Conservation (phyloP, 2,113 vertebrate genomes). For the Etia nguti region DNA sequence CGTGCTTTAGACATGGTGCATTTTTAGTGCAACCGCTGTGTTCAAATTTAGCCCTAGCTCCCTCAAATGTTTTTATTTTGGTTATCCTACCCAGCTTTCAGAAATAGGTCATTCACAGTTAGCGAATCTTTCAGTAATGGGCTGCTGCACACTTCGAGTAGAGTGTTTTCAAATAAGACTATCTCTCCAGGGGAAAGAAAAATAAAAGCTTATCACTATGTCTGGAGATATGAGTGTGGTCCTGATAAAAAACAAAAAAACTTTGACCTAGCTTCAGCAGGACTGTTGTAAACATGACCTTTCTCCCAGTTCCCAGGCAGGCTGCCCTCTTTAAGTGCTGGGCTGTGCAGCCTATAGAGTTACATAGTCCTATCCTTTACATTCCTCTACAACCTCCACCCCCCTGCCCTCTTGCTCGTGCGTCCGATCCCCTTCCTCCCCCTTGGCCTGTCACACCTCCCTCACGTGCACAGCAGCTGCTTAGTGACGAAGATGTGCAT, state of each 20-base stretch:
- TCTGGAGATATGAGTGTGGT: slow-evolving; percentile 6
- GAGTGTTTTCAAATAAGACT: slow-evolving; percentile 32
- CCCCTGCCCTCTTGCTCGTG: background rate
- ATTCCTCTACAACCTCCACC: slow-evolving; percentile 8
- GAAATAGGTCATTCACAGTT: slow-evolving; percentile 1
- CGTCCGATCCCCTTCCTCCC: background rate
- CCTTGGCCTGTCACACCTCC: slow-evolving; percentile 18
- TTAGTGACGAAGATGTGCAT: slow-evolving; percentile 46
- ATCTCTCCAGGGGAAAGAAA: background rate
- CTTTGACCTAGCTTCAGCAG: background rate
- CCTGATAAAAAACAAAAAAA: background rate
- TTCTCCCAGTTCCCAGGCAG: slow-evolving; percentile 75
- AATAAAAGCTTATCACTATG: slow-evolving; percentile 8
- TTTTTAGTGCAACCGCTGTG: background rate
- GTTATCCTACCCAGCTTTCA: background rate
- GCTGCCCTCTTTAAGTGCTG: background rate
- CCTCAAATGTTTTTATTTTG: background rate
- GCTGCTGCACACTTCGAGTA: background rate
- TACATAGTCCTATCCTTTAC: slow-evolving; percentile 7
- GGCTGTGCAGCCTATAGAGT: slow-evolving; percentile 15
- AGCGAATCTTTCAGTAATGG: background rate
- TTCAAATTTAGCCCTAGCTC: background rate
- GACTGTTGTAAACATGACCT: slow-evolving; percentile 70
- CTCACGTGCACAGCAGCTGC: slow-evolving; percentile 60
- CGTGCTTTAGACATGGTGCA: background rate